Evolutionary conservation across 2,888 invertebrate species (phyloP), one percentile per base, ranked within the genome.

Genomic region (Campaea margaritaria): DNA sequence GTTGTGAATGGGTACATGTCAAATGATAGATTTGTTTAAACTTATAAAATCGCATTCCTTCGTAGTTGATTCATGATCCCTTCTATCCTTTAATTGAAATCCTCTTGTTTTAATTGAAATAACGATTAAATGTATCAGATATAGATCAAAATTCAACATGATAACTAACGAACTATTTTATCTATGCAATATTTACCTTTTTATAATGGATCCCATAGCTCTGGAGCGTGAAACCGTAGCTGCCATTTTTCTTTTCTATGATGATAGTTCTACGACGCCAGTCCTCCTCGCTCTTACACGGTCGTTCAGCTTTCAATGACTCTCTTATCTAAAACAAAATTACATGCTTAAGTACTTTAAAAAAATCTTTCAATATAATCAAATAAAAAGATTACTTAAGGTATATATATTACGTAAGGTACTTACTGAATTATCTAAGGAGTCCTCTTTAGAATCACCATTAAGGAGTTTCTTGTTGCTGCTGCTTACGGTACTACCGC

Each of bases 141-240:
- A 27, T 5, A 27, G 4, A 27, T 27, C 27, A 27, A 5, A 7
- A 5, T 27, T 27, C 7, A 27, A 5, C 27, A 5, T 7, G 27
- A 27, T 2, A 7, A 5, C 27, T 7, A 27, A 2, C 7, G 27
- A n/a, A n/a, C n/a, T n/a, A 2, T 7, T 5, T 27, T 2, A 27
- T 27, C 4, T 27, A 5, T 27, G 27, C 27, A 13, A 27, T 49
- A 43, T 10, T 59, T 64, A 92, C 93, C 85, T 96, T 96, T 82
- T 97, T 97, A 85, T 99, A 98, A 82, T 98, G 98, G 63, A 99
- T 98, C 36, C 99, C 99, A 83, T 99, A 99, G 75, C 98, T 99
- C 94, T 99, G 99, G 39, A 99, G 93, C 0, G 99, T 99, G 87
- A 99, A 99, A 12, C 99, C 99, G 84, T 97, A 99, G 31, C 96